Percentiles rank a stretch among this genome's conserved stretches.
Evolutionary conservation across 2,888 invertebrate genomes (phyloP).

Genomic region (Argynnis bischoffii): DNA sequence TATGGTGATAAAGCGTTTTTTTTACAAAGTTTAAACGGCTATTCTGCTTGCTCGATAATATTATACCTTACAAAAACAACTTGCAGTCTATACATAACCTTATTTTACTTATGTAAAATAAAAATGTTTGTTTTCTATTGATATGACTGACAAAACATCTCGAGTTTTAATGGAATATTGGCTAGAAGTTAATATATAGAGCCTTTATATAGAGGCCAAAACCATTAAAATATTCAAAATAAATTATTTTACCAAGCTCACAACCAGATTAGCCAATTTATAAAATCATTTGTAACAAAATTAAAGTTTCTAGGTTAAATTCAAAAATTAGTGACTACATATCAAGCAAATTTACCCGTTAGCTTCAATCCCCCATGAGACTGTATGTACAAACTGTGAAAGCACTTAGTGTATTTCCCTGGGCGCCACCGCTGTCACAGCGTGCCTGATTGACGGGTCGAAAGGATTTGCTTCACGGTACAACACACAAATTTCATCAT

Average conservation of each 20-base stretch:
- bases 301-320: slow-evolving; percentile 18
- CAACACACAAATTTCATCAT: slow-evolving; percentile 37
- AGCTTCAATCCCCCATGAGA: slow-evolving; percentile 45
- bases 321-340: slow-evolving; percentile 20
- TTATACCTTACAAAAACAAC: no score
- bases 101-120: no score
- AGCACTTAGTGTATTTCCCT: slow-evolving; percentile 56
- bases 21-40: no score
- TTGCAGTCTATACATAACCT: no score
- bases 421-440: slow-evolving; percentile 44
- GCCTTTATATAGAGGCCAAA: not conserved
- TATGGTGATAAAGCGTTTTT: no score
- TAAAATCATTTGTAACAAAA: not conserved
- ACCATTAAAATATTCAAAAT: not conserved
- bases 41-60: no score
- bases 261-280: not conserved
- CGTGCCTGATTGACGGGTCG: slow-evolving; percentile 48
- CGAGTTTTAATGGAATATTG: no score
- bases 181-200: no score
- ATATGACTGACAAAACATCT: no score
- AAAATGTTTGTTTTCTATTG: no score
- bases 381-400: slow-evolving; percentile 41
- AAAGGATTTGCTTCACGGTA: slow-evolving; percentile 44
- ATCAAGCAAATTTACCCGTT: slow-evolving; percentile 44
- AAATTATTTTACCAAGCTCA: not conserved